Conservation (phyloP, 2,888 invertebrate genomes). For the Epistrophe eligans region DNA sequence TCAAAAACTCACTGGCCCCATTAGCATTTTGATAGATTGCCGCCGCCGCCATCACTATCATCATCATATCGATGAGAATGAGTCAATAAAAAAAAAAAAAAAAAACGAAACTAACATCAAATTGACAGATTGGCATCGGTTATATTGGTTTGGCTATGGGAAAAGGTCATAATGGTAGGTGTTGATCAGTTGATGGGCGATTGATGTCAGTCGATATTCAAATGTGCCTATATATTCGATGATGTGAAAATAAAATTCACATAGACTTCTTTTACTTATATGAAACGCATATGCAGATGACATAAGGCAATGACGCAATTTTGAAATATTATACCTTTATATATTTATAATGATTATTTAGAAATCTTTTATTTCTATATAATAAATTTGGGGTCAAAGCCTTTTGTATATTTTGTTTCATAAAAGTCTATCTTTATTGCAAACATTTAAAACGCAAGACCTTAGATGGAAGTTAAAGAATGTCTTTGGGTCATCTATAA, state of each 20-base stretch:
- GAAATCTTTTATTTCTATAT: background rate
- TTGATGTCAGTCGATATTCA: conserved; percentile 40
- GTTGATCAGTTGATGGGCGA: conserved; percentile 49
- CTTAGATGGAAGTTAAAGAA: background rate
- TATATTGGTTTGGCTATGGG: conserved; percentile 30
- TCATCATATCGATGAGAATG: conserved; percentile 23
- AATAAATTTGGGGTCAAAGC: conserved; percentile 17
- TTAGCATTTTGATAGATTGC: conserved; percentile 40
- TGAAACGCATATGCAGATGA: conserved; percentile 6
- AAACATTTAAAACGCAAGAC: background rate
- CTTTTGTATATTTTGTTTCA: background rate
- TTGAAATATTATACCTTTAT: conserved; percentile 5
- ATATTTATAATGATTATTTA: background rate
- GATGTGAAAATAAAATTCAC: conserved; percentile 26
- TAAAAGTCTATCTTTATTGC: conserved; percentile 17
- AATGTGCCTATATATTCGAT: background rate
- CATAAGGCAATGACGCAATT: conserved; percentile 34
- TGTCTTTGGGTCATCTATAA: background rate
- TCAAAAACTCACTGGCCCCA: conserved; percentile 45
- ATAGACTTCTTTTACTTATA: background rate
- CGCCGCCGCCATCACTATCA: background rate
- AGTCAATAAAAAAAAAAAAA: conserved; percentile 33
- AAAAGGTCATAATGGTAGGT: conserved; percentile 51
- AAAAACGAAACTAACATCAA: background rate
- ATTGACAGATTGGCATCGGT: conserved; percentile 34